Percentiles rank a stretch among this genome's conserved stretches.
phyloP scores from a whole-genome alignment of 2,888 invertebrate genomes.

The Priocnemis perturbator region DNA sequence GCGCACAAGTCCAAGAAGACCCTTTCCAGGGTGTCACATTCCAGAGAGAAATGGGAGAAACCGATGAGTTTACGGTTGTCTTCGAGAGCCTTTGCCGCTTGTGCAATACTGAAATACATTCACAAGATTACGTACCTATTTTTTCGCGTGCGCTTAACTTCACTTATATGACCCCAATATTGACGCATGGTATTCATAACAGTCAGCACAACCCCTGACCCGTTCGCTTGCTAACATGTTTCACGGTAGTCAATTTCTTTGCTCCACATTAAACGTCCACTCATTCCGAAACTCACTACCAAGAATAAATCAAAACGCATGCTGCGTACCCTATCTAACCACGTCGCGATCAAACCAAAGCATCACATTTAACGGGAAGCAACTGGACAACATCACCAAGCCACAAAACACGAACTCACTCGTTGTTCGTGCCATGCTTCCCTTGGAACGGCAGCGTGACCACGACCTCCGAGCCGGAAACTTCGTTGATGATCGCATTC shows the following conservation, averaged over 20 bases:
- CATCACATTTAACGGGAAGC: no score
- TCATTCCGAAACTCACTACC: no score
- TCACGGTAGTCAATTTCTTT: no score
- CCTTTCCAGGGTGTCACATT: conserved; percentile 81
- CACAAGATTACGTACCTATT: not conserved
- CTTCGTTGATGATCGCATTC: conserved; percentile 76
- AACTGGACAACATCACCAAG: no score
- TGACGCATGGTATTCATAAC: no score
- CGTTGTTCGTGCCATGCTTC: conserved; percentile 76
- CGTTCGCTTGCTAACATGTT: no score
- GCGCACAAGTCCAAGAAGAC: conserved; percentile 79
- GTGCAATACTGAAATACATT: conserved; percentile 73
- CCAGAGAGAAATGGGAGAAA: conserved; percentile 77
- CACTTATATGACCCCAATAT: no score
- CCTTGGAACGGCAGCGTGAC: conserved; percentile 78
- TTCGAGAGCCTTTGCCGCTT: conserved; percentile 77
- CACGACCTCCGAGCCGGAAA: conserved; percentile 74
- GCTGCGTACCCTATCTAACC: no score
- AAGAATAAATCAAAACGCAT: no score
- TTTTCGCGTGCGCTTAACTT: not conserved
- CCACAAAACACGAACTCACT: conserved; percentile 72
- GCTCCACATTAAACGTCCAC: no score
- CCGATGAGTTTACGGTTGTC: conserved; percentile 73
- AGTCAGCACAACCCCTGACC: no score
- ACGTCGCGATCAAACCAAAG: no score